Conservation (phyloP, 2,888 invertebrate genomes). For the Shargacucullia verbasci region DNA sequence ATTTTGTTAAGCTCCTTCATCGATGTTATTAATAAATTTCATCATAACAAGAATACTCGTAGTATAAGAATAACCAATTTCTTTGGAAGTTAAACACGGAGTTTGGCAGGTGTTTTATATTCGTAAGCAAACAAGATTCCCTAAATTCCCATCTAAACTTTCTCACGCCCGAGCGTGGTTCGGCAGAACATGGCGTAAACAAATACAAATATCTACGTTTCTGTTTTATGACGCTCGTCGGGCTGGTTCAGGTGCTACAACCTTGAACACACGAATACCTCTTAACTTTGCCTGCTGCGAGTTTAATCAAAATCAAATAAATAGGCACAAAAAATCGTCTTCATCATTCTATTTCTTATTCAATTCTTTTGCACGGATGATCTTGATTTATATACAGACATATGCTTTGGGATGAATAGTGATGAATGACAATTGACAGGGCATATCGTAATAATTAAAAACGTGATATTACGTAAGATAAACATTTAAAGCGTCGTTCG, state of each 20-base stretch:
- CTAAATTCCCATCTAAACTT: slow-evolving; percentile 76
- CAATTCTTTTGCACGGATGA: slow-evolving; percentile 23
- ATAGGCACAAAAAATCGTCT: slow-evolving; percentile 32
- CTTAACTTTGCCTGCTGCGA: slow-evolving; percentile 29
- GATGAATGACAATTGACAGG: slow-evolving; percentile 6
- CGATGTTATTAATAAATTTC: slow-evolving; percentile 46
- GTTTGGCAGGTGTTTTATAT: slow-evolving; percentile 70
- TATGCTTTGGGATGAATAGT: slow-evolving; percentile 15
- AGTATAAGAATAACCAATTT: slow-evolving; percentile 55
- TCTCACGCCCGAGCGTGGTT: slow-evolving; percentile 70
- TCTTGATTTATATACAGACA: slow-evolving; percentile 6
- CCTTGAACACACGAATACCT: slow-evolving; percentile 48
- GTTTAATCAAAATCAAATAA: slow-evolving; percentile 33
- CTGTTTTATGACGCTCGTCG: slow-evolving; percentile 71
- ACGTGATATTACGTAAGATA: slow-evolving; percentile 7
- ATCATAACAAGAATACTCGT: slow-evolving; percentile 40
- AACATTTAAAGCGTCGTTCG: slow-evolving; percentile 15
- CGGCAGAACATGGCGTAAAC: slow-evolving; percentile 62
- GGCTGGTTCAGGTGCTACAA: slow-evolving; percentile 59
- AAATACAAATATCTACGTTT: slow-evolving; percentile 50
- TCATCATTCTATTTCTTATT: slow-evolving; percentile 19
- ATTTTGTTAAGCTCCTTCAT: slow-evolving; percentile 40
- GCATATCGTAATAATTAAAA: slow-evolving; percentile 2
- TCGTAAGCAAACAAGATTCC: slow-evolving; percentile 71
- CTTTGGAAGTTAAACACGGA: slow-evolving; percentile 57